Conservation (phyloP, 2,797 vertebrate species). For the Rhynchotus rufescens region DNA sequence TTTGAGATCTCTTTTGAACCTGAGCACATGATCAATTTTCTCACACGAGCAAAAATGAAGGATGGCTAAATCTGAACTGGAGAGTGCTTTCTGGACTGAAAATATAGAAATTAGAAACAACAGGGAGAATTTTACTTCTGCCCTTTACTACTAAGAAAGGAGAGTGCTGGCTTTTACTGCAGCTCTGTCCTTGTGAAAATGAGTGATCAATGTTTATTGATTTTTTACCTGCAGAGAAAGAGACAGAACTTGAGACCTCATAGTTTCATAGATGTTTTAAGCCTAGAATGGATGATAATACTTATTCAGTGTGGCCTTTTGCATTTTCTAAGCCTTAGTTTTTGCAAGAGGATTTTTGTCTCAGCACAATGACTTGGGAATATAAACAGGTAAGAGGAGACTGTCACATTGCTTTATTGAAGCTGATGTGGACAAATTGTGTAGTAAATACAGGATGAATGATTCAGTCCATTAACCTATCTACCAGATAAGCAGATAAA, state of each 20-base stretch:
- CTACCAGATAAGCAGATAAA: not conserved
- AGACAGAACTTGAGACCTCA: not conserved
- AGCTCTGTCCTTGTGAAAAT: not conserved
- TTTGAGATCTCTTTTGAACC: not conserved
- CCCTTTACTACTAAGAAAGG: not conserved
- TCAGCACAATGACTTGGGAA: not conserved
- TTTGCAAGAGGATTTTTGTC: not conserved
- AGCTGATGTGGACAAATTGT: not conserved
- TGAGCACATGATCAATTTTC: not conserved
- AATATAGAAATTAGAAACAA: not conserved
- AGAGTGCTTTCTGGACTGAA: not conserved
- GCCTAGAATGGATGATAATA: not conserved
- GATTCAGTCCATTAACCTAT: not conserved
- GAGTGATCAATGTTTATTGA: not conserved
- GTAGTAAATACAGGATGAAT: not conserved
- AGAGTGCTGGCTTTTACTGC: not conserved
- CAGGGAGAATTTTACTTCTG: not conserved
- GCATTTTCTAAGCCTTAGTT: not conserved
- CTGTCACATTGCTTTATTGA: not conserved
- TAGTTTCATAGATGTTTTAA: not conserved
- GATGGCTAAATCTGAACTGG: accelerated
- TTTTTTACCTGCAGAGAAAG: conserved; percentile 1
- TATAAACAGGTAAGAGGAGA: not conserved
- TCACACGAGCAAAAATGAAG: not conserved
- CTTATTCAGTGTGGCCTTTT: not conserved